Evolutionary conservation across 2,888 invertebrate species (phyloP).

Genomic region (Ectemnius cavifrons): DNA sequence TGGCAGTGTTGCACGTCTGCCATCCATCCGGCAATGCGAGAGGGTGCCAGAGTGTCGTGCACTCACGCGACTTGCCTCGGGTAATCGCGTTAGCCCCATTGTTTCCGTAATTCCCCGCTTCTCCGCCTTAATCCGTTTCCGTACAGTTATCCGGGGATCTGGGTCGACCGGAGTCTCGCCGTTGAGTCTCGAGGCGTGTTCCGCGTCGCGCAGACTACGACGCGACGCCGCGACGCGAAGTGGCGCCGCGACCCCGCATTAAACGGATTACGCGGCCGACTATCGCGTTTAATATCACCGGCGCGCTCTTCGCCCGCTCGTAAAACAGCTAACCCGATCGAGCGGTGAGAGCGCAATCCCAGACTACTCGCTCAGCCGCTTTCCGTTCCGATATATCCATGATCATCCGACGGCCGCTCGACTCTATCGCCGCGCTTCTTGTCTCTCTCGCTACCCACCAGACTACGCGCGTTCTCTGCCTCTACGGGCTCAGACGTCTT

Average conservation of each 20-base stretch:
- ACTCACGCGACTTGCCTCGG: slow-evolving; percentile 14
- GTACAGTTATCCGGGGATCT: slow-evolving; percentile 4
- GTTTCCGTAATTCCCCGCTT: slow-evolving; percentile 8
- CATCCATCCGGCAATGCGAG: too few species aligned
- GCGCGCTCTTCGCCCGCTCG: slow-evolving; percentile 14
- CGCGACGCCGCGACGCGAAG: neutral
- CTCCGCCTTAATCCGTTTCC: slow-evolving; percentile 1
- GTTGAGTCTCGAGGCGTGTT: neutral
- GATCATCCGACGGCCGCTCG: neutral
- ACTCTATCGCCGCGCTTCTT: neutral
- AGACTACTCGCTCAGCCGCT: slow-evolving; percentile 6
- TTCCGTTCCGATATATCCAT: too few species aligned
- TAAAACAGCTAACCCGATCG: slow-evolving; percentile 24
- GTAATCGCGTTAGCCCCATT: slow-evolving; percentile 7
- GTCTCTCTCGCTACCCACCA: too few species aligned
- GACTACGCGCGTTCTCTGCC: slow-evolving; percentile 15
- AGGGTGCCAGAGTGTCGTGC: neutral
- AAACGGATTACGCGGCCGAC: slow-evolving; percentile 5
- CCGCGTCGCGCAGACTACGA: slow-evolving; percentile 2
- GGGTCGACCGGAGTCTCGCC: neutral
- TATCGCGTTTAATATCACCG: slow-evolving; percentile 15
- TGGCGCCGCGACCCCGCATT: slow-evolving; percentile 4
- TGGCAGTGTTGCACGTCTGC: too few species aligned
- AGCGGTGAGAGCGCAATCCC: neutral
- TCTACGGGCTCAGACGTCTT: slow-evolving; percentile 6